Conservation (phyloP, 2,113 vertebrate species). For the Neofelis nebulosa region DNA sequence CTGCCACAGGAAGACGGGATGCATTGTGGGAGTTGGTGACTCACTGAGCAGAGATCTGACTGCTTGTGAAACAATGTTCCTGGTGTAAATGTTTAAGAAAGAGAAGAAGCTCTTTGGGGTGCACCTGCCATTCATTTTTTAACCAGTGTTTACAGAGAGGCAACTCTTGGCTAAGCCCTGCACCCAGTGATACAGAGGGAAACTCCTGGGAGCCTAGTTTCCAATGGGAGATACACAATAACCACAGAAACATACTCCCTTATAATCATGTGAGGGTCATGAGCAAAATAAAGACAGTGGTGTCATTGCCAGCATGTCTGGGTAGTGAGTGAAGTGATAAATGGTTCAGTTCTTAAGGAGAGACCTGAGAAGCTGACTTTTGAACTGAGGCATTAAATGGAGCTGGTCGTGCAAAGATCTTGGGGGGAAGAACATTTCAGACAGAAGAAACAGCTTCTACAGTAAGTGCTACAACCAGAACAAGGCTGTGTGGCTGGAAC, state of each 20-base stretch:
- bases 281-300: background rate
- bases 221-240: background rate
- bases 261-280: background rate
- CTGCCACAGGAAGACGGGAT: background rate
- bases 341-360: background rate
- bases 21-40: background rate
- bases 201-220: background rate
- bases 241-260: background rate
- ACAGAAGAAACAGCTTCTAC: background rate
- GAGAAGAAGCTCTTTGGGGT: background rate
- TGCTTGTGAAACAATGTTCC: background rate
- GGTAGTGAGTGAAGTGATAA: background rate
- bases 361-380: background rate
- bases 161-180: background rate
- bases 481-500: background rate
- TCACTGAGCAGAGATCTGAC: background rate
- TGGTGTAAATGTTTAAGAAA: background rate
- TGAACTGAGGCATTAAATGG: background rate
- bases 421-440: background rate
- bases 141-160: background rate
- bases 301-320: rapidly evolving
- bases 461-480: background rate
- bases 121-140: background rate
- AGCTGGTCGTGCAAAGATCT: background rate
- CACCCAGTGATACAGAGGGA: background rate